Base-by-base conservation (phyloP, 1,140 invertebrate genomes). In the Plutomurus gul region DNA sequence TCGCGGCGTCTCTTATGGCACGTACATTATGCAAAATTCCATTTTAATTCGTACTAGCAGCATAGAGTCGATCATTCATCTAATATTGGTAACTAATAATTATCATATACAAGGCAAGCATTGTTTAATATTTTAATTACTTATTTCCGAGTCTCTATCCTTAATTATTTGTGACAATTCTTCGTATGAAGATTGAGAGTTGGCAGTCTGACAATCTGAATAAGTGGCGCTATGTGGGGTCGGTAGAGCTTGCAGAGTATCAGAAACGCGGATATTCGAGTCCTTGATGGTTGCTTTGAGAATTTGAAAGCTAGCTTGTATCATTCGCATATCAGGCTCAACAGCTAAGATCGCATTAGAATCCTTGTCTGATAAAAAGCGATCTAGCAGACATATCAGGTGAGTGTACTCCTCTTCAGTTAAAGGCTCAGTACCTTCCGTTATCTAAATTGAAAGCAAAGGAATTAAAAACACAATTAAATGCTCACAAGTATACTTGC, bases 221-320 rank as follows among this genome's bases (percentile, higher is more conserved):
- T 25, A 13, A 0, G 4, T 18, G 1, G 18, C 13, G n/a, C 16
- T n/a, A 39, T 49, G 37, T 25, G 4, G 33, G 4, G 8, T n/a
- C 0, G 7, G 33, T 7, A 11, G 8, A 40, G 46, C 0, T 37
- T 22, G 0, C 25, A 1, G 11, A 1, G 25, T 7, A 33, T 46
- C 20, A 27, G 18, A 6, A 43, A 33, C 10, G 10, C 6, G 0
- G 30, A 20, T 43, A 5, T 47, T 65, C 30, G 43, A 18, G 13
- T 6, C 20, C 36, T 36, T 40, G 13, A 72, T 27, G 4, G 74
- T 39, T 37, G 65, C 20, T 65, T 82, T 83, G 1, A 83, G 46
- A 37, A 81, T 47, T n/a, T 70, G 80, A 49, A 83, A 83, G 46
- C 82, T 82, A 36, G 70, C 65, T 72, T 83, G 82, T 36, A 83